Evolutionary conservation across 2,888 invertebrate species (phyloP).

Genomic region (Gastrophysa polygoni): DNA sequence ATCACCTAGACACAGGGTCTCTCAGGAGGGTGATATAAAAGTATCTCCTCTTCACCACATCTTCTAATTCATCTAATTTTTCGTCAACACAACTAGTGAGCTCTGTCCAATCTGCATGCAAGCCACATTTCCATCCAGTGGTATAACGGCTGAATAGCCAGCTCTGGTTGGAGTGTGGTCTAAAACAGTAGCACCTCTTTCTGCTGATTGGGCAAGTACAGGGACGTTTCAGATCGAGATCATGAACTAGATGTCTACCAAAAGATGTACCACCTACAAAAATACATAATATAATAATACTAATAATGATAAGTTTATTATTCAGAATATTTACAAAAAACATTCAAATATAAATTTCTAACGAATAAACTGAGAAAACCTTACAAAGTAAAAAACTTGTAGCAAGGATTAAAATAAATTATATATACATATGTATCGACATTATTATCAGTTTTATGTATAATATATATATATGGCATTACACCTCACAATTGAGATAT

Average conservation of each 20-base stretch:
- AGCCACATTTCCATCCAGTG: slow-evolving; percentile 97
- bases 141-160: slow-evolving; percentile 98
- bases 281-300: slow-evolving; percentile 21
- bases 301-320: no score
- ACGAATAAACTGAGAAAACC: no score
- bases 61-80: slow-evolving; percentile 90
- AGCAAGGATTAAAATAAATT: no score
- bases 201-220: slow-evolving; percentile 90
- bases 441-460: no score
- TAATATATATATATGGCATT: no score
- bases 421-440: no score
- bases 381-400: no score
- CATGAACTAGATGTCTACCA: slow-evolving; percentile 94
- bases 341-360: no score
- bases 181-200: slow-evolving; percentile 90
- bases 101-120: slow-evolving; percentile 99
- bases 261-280: slow-evolving; percentile 87
- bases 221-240: slow-evolving; percentile 89
- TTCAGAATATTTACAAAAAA: no score
- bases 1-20: slow-evolving; percentile 82
- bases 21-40: slow-evolving; percentile 95
- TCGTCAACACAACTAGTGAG: slow-evolving; percentile 90
- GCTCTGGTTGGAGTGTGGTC: slow-evolving; percentile 89
- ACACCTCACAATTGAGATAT: no score
- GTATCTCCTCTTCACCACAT: slow-evolving; percentile 69